phyloP scores from a whole-genome alignment of 2,888 invertebrate genomes.

The Tenthredo mesomela region DNA sequence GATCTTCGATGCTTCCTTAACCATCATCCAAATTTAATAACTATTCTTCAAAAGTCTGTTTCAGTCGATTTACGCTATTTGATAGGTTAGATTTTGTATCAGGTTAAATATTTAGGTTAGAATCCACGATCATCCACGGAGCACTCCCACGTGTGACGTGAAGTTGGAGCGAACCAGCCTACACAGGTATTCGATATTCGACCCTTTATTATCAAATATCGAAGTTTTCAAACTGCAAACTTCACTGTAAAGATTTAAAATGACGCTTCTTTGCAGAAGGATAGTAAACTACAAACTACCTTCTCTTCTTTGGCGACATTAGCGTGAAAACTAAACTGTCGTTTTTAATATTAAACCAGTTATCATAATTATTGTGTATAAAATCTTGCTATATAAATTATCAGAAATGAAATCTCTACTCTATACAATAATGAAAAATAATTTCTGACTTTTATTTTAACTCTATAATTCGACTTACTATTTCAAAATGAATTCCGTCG shows the following conservation, averaged over 20 bases:
- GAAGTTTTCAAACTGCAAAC: not conserved
- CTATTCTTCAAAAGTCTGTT: too few relatives aligned
- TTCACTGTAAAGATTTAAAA: constrained; percentile 34
- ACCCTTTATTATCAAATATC: not conserved
- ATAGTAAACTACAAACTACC: too few relatives aligned
- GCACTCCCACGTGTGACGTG: too few relatives aligned
- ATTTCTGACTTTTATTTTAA: not conserved
- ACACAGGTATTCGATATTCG: too few relatives aligned
- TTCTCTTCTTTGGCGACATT: not conserved
- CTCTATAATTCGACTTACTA: not conserved
- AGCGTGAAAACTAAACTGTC: not conserved
- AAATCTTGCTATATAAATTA: not conserved
- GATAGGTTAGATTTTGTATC: too few relatives aligned
- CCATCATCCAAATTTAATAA: not conserved
- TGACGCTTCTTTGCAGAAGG: not conserved
- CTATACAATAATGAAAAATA: not conserved
- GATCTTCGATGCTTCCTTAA: not conserved
- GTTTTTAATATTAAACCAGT: constrained; percentile 11
- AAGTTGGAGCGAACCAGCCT: too few relatives aligned
- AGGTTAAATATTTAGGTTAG: too few relatives aligned
- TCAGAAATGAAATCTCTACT: not conserved
- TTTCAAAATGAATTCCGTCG: constrained; percentile 60
- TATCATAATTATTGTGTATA: not conserved
- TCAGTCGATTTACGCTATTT: not conserved
- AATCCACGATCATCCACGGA: too few relatives aligned